Conservation (phyloP, 2,888 invertebrate species). For the Chrysolina haemoptera region DNA sequence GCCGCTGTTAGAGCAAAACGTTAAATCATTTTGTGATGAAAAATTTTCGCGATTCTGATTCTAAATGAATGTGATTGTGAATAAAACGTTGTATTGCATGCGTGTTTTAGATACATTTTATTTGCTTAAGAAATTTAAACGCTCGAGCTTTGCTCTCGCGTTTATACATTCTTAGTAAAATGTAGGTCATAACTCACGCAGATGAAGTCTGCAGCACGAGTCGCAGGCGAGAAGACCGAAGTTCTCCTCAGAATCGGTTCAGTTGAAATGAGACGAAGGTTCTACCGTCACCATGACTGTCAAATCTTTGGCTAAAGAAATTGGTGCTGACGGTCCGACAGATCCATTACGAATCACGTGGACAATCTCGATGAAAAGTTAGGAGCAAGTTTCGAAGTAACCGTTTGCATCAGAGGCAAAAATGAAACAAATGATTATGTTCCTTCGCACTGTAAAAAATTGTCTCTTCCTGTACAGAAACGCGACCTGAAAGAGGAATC, state of each 20-base stretch:
- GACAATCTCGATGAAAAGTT: conserved; percentile 22
- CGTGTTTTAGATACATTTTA: too few species aligned
- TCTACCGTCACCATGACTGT: conserved; percentile 27
- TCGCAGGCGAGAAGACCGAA: conserved; percentile 16
- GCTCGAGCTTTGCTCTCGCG: too few species aligned
- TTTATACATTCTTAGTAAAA: too few species aligned
- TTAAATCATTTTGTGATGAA: too few species aligned
- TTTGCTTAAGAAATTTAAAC: too few species aligned
- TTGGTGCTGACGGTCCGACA: neutral
- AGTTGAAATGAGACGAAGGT: conserved; percentile 22
- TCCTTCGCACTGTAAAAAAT: neutral
- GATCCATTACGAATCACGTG: conserved; percentile 20
- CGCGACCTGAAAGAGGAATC: neutral
- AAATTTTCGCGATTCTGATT: too few species aligned
- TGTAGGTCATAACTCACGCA: too few species aligned
- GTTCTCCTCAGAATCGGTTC: conserved; percentile 23
- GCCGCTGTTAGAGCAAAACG: too few species aligned
- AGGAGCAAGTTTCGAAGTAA: conserved; percentile 2
- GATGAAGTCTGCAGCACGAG: too few species aligned
- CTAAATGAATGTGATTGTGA: too few species aligned
- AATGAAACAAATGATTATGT: neutral
- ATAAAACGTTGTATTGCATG: too few species aligned
- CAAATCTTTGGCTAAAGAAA: neutral
- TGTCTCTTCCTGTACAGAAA: neutral
- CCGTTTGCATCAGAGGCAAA: conserved; percentile 9